phyloP scores from a whole-genome alignment of 2,888 invertebrate species.

The Eupeodes luniger region DNA sequence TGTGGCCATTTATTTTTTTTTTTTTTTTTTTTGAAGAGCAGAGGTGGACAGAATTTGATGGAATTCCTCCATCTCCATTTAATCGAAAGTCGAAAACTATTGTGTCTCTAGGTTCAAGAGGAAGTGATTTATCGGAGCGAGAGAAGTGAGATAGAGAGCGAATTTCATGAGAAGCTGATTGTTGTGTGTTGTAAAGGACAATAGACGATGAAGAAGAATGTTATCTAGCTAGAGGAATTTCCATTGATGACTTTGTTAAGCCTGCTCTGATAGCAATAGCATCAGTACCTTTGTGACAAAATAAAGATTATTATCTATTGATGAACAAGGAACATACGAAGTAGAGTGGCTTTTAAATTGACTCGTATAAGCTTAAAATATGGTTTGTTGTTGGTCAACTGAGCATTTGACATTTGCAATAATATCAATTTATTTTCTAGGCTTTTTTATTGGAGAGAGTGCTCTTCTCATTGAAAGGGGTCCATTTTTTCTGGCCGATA shows the following conservation, averaged over 20 bases:
- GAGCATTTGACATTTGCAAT: no score
- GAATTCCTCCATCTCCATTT: conserved; percentile 20
- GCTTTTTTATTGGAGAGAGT: no score
- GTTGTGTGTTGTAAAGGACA: not conserved
- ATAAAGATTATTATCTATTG: conserved; percentile 6
- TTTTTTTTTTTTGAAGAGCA: not conserved
- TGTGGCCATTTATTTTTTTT: conserved; percentile 29
- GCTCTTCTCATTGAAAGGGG: no score
- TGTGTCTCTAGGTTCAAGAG: conserved; percentile 9
- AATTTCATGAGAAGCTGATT: not conserved
- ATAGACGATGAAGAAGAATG: not conserved
- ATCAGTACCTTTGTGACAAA: conserved; percentile 11
- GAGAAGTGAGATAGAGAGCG: not conserved
- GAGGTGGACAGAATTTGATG: conserved; percentile 35
- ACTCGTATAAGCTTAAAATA: not conserved
- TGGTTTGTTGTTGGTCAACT: no score
- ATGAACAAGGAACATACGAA: conserved; percentile 5
- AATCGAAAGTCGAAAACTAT: not conserved
- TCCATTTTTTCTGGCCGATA: no score
- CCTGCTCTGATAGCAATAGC: conserved; percentile 1
- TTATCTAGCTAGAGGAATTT: conserved; percentile 9
- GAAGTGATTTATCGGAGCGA: conserved; percentile 15
- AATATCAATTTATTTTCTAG: no score
- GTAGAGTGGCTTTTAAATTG: not conserved
- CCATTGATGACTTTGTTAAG: conserved; percentile 19